Evolutionary conservation across 2,797 vertebrate species (phyloP), one percentile per base, ranked within the genome.

Genomic region (Sebastes diaconus): DNA sequence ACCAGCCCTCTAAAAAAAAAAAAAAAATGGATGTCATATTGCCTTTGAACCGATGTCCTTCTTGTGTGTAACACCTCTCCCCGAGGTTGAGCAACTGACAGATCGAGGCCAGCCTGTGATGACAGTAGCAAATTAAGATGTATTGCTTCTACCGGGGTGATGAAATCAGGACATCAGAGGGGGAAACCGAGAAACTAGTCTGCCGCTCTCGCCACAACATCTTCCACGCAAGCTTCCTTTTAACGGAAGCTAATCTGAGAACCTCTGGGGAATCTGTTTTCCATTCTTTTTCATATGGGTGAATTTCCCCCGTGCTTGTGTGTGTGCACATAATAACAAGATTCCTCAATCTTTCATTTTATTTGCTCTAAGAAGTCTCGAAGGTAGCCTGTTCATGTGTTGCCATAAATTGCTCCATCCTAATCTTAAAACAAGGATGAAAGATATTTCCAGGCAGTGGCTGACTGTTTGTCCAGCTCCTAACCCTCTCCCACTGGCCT

Each of bases 51-150:
- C 14, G 8, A 81, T 85, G 89, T 90, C 90, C 90, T 93, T 89
- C 84, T 89, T 77, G 82, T 76, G 80, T 68, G 75, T 52, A 86
- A 74, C 84, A 89, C 88, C 86, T 89, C 81, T 90, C 87, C 86
- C 84, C 0, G 80, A 91, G 90, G 90, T 89, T 87, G 87, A 86
- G 75, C 77, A 90, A 84, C 88, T 92, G 94, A 93, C 90, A 93
- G 92, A 94, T 94, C 87, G 68, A 90, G 92, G 90, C 90, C 90
- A 93, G 89, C 60, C 82, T 71, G 79, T 80, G 88, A 91, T 93
- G 91, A 93, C 92, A 90, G 87, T 55, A 39, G 87, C 83, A 94
- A 93, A 94, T 92, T 91, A 92, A 95, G 92, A 94, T 85, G 77
- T 89, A 91, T 89, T 84, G 90, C 90, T 92, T 91, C 90, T 87